Percentiles rank a stretch among this genome's conserved stretches.
phyloP scores from a whole-genome alignment of 2,797 vertebrate species.

The Siniperca scherzeri region DNA sequence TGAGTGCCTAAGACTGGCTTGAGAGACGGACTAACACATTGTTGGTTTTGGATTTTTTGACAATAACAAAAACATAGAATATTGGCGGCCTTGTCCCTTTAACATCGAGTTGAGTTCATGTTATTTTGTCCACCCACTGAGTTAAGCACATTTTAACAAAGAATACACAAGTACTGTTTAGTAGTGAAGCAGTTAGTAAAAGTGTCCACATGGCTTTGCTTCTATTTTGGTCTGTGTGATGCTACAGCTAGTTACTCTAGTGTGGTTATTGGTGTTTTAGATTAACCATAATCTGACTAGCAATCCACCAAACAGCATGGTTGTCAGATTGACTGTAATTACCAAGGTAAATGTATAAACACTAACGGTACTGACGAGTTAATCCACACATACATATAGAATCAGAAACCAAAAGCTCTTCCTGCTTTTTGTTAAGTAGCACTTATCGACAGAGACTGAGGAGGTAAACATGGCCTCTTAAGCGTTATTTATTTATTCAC shows the following conservation, averaged over 20 bases:
- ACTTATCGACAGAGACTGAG: conserved; percentile 68
- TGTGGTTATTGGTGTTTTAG: neutral
- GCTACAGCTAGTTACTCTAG: neutral
- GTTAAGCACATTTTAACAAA: neutral
- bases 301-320: neutral
- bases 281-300: neutral
- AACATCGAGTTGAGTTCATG: neutral
- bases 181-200: neutral
- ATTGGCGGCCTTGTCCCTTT: neutral
- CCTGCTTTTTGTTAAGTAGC: conserved; percentile 48
- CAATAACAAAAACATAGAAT: neutral
- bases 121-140: neutral
- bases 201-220: too few species aligned
- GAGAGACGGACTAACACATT: neutral
- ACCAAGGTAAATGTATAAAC: neutral
- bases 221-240: neutral
- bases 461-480: conserved; percentile 76
- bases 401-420: conserved; percentile 13
- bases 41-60: neutral
- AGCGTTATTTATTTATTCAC: conserved; percentile 82
- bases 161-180: neutral
- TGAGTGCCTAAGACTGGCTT: neutral
- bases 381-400: conserved; percentile 23
- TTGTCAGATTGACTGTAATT: conserved; percentile 4
- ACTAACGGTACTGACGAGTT: conserved; percentile 16